Percentiles rank a stretch among this genome's conserved stretches.
Conservation (phyloP, 2,888 invertebrate species). For the Pyrochroa serraticornis region DNA sequence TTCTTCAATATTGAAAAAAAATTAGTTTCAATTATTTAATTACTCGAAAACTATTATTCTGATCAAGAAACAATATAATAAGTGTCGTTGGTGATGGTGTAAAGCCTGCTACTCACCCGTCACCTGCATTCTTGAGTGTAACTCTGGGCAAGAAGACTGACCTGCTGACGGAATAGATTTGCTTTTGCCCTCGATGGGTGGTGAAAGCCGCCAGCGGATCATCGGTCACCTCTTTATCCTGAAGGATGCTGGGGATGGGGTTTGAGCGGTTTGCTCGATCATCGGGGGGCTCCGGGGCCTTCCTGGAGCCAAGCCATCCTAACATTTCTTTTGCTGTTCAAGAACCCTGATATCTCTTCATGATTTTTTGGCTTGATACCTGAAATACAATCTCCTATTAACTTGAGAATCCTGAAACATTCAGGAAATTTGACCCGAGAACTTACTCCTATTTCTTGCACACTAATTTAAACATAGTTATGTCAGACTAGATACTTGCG, state of each 20-base stretch:
- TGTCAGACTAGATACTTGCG: too few species aligned
- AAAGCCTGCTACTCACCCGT: conserved; percentile 43
- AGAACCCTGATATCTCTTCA: too few species aligned
- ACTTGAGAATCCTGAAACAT: too few species aligned
- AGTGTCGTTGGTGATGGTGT: too few species aligned
- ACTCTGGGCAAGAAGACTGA: conserved; percentile 64
- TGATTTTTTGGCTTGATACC: too few species aligned
- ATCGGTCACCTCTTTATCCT: conserved; percentile 52
- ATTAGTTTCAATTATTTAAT: too few species aligned
- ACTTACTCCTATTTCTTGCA: too few species aligned
- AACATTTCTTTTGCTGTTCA: conserved; percentile 42
- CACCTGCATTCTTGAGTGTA: conserved; percentile 43
- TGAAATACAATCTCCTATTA: too few species aligned
- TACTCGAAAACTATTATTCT: too few species aligned
- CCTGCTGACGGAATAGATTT: conserved; percentile 64
- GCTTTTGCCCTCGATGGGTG: conserved; percentile 54
- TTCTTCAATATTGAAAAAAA: not conserved
- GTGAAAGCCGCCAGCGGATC: conserved; percentile 62
- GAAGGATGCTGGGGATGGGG: conserved; percentile 13
- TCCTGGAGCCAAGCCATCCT: conserved; percentile 51
- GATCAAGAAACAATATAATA: too few species aligned
- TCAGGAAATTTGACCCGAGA: too few species aligned
- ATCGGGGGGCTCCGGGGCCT: conserved; percentile 38
- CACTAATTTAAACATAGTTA: too few species aligned
- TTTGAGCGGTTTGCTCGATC: conserved; percentile 12